Base-by-base conservation (phyloP, 2,113 vertebrate genomes). In the Dasypus novemcinctus region DNA sequence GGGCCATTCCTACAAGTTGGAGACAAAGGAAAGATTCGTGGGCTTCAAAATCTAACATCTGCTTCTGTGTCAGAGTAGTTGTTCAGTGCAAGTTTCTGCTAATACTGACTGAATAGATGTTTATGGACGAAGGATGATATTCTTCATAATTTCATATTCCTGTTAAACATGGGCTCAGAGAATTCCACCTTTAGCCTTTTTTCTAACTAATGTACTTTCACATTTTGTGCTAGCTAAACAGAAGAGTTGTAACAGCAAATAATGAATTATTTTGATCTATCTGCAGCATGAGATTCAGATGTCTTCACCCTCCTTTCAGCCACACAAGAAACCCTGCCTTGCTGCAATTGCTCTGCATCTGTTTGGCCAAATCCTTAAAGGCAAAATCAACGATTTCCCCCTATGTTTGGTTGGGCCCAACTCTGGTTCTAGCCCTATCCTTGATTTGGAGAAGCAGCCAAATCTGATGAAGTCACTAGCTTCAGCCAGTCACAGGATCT, bases 221-320 rank as follows among this genome's bases (percentile, higher is more conserved):
- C 69, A 85, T 33, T 80, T 94, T 25, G 85, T 72, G 76, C 29
- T 83, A 95, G 93, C 80, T 82, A 66, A 74, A 82, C 54, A 88
- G 68, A 92, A 46, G 92, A 80, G 66, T 38, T 85, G 9, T 36
- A 79, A 78, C 75, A 78, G 79, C 41, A 75, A 95, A 95, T 61
- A 89, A 88, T 74, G 92, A 80, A 52, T 64, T 49, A 46, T 74
- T 88, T 59, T n/a, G 92, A 46, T 36, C 80, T 71, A n/a, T 71
- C 7, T 83, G 54, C 87, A 69, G 3, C 25, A 41, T 57, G 81
- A 74, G 49, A 49, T 33, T 6, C 13, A 69, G 25, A 79, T 1
- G 2, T 43, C 66, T 52, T 87, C 12, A 12, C 14, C 66, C 2
- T 41, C 21, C n/a, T 54, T 85, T 69, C 59, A 80, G 29, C 25